Evolutionary conservation across 2,888 invertebrate species (phyloP).

Genomic region (Erannis defoliaria): DNA sequence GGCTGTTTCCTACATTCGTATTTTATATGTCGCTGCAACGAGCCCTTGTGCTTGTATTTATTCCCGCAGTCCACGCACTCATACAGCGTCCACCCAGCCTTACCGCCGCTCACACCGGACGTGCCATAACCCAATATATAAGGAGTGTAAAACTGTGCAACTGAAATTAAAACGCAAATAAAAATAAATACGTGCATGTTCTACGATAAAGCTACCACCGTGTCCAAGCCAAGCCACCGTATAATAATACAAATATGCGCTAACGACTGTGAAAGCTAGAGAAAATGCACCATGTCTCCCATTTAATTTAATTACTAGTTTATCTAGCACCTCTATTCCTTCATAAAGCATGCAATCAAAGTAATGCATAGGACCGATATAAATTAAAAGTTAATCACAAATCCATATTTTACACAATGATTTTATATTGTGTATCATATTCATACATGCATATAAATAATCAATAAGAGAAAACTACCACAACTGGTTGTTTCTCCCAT

Average conservation of each 20-base stretch:
- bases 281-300: conserved; percentile 87
- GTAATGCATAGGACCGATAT: conserved; percentile 48
- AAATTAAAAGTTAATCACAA: conserved; percentile 47
- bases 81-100: conserved; percentile 82
- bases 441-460: conserved; percentile 51
- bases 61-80: conserved; percentile 92
- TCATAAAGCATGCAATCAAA: conserved; percentile 67
- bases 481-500: conserved; percentile 27
- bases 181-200: conserved; percentile 83
- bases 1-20: conserved; percentile 92
- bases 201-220: conserved; percentile 71
- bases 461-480: conserved; percentile 37
- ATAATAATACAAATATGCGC: conserved; percentile 58
- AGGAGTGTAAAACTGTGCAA: conserved; percentile 86
- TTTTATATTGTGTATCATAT: conserved; percentile 3
- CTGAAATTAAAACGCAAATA: conserved; percentile 84
- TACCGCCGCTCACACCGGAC: conserved; percentile 77
- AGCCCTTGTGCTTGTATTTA: conserved; percentile 93
- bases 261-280: conserved; percentile 73
- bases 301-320: conserved; percentile 76
- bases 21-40: conserved; percentile 91
- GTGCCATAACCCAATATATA: conserved; percentile 85
- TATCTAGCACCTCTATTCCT: conserved; percentile 54
- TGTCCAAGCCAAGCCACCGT: conserved; percentile 77
- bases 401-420: conserved; percentile 25